These are phyloP conservation scores for Herpetotheres cachinnans DNA, from an alignment of 2,113 vertebrate species.

Conservation along the genomic window DNA sequence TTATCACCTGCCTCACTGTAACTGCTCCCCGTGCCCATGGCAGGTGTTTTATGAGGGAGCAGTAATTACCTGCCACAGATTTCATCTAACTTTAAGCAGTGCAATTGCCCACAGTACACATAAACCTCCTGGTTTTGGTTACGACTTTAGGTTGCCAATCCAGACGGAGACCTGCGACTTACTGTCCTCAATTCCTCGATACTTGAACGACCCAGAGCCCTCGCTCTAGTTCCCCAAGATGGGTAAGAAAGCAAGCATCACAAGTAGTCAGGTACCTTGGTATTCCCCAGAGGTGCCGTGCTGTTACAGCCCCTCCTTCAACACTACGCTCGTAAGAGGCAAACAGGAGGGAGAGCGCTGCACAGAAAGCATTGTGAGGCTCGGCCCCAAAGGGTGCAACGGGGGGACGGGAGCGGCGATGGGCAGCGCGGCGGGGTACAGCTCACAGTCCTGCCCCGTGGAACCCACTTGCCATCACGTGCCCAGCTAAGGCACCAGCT, in stretches of 20 bases:
- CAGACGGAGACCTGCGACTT: conserved; percentile 89
- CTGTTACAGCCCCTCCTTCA: not conserved
- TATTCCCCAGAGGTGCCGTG: accelerated
- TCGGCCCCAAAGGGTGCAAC: accelerated
- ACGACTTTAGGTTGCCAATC: conserved; percentile 84
- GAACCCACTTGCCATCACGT: accelerated
- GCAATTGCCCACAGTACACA: not conserved
- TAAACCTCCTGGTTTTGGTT: not conserved
- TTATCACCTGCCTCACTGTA: not conserved
- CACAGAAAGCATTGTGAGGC: not conserved
- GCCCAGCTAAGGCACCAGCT: not conserved
- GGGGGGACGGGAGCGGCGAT: accelerated
- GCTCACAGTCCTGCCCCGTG: not conserved
- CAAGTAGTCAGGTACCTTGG: accelerated
- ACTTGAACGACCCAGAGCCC: conserved; percentile 90
- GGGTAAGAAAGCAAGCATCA: conserved; percentile 73
- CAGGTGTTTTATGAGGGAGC: not conserved
- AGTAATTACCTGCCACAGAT: not conserved
- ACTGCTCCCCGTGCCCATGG: not conserved
- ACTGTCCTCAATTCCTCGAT: conserved; percentile 88
- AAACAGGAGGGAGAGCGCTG: no score
- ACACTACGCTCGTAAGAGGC: accelerated
- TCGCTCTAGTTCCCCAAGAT: conserved; percentile 85
- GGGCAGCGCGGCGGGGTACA: accelerated
- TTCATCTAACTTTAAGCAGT: not conserved